Percentiles rank a stretch among this genome's conserved stretches.
Evolutionary conservation across 2,113 vertebrate species (phyloP).

Genomic region (Tragelaphus imberbis): DNA sequence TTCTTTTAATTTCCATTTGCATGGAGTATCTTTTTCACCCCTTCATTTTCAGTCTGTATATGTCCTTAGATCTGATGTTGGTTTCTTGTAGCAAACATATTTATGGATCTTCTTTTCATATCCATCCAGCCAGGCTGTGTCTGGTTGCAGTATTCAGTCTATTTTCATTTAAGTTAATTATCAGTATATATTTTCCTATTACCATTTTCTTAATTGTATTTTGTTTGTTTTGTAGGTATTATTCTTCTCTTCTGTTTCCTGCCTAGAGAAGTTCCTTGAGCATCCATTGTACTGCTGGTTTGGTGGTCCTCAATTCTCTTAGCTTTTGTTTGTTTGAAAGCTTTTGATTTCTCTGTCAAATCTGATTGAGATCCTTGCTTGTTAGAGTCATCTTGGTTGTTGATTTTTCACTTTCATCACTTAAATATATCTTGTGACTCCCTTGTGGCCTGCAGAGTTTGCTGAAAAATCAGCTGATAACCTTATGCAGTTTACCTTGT

Average conservation of each 20-base stretch:
- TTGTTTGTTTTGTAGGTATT: neutral
- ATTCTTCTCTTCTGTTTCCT: neutral
- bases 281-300: neutral
- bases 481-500: neutral
- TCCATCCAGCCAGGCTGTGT: neutral
- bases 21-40: neutral
- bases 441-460: neutral
- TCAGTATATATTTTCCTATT: neutral
- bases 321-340: neutral
- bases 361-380: neutral
- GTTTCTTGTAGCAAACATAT: neutral
- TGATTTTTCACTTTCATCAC: neutral
- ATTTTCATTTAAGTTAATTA: neutral
- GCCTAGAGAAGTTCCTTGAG: neutral
- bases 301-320: neutral
- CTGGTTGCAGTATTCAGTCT: neutral
- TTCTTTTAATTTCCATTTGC: neutral
- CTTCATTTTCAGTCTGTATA: neutral
- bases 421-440: neutral
- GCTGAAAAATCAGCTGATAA: neutral
- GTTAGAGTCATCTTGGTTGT: neutral
- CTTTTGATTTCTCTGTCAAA: neutral
- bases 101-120: neutral
- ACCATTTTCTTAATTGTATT: neutral
- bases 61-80: neutral